Percentiles rank a stretch among this genome's conserved stretches.
Evolutionary conservation across 2,888 invertebrate species (phyloP).

Genomic region (Patella pellucida): DNA sequence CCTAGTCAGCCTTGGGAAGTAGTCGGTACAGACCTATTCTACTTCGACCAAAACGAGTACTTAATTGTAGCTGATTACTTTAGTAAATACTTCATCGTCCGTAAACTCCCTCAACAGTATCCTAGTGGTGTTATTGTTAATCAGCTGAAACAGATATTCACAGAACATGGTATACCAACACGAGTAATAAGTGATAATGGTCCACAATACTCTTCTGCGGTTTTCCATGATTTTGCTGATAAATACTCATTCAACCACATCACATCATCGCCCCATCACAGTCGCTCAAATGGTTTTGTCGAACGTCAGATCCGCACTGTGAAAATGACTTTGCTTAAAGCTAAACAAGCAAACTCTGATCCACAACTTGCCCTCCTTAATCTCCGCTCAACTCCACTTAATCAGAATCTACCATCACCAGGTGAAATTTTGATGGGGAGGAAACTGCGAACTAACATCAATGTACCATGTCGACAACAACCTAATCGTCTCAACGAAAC

Average conservation of each 20-base stretch:
- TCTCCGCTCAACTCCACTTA: conserved; percentile 3
- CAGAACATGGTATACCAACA: conserved; percentile 22
- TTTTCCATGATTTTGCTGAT: conserved; percentile 9
- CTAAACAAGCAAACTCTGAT: conserved; percentile 7
- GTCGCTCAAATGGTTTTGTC: conserved; percentile 21
- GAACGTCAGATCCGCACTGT: conserved; percentile 14
- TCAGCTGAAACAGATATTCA: conserved; percentile 14
- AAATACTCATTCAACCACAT: conserved; percentile 13
- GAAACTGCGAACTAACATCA: conserved; percentile 4
- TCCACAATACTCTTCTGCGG: conserved; percentile 17
- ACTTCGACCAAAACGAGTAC: conserved; percentile 22
- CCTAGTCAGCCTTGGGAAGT: conserved; percentile 25
- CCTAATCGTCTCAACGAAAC: background rate
- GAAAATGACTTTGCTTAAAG: conserved; percentile 6
- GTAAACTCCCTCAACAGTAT: background rate
- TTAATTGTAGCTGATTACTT: conserved; percentile 26
- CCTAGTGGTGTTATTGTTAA: background rate
- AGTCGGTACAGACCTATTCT: conserved; percentile 29
- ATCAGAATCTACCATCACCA: conserved; percentile 11
- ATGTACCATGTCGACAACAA: background rate
- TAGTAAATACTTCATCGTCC: conserved; percentile 21
- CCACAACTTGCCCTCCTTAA: conserved; percentile 11
- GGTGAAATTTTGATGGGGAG: conserved; percentile 16
- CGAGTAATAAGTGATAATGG: conserved; percentile 21
- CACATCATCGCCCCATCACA: conserved; percentile 19